Evolutionary conservation across 2,797 vertebrate species (phyloP).

Genomic region (Tarsius wallacei): DNA sequence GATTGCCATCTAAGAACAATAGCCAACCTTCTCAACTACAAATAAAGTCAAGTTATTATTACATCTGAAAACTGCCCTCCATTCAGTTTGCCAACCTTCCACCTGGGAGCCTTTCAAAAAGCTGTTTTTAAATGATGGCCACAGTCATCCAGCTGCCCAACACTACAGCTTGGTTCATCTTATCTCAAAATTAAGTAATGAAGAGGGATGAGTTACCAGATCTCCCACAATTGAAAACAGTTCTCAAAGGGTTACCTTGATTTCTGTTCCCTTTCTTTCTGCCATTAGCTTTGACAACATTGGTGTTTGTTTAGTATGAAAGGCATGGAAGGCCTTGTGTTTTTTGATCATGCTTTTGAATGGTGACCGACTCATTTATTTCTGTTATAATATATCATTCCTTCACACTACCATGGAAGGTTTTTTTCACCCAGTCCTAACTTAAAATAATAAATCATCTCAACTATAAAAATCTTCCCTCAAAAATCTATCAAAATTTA

Average conservation of each 20-base stretch:
- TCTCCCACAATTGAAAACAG: constrained; percentile 48
- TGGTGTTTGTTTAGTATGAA: not conserved
- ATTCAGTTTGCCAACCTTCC: constrained; percentile 48
- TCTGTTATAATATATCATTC: constrained; percentile 43
- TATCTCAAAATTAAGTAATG: constrained; percentile 45
- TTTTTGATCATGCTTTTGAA: constrained; percentile 41
- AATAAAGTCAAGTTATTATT: constrained; percentile 60
- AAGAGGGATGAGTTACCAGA: constrained; percentile 61
- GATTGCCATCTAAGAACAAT: constrained; percentile 48
- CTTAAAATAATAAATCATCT: constrained; percentile 46
- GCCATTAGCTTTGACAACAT: not conserved
- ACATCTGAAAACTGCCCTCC: constrained; percentile 42
- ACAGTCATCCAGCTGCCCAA: not conserved
- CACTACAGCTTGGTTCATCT: not conserved
- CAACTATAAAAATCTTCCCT: not conserved
- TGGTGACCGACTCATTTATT: not conserved
- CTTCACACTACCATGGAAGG: not conserved
- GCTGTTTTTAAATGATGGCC: constrained; percentile 26
- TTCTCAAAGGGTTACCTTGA: not conserved
- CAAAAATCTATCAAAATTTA: constrained; percentile 10
- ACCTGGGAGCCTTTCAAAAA: constrained; percentile 47
- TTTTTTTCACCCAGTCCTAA: not conserved
- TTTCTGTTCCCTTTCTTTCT: constrained; percentile 53
- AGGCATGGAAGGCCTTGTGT: not conserved
- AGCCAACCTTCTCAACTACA: constrained; percentile 51